A percentile compares a stretch with the other conserved stretches of the same genome.
Conservation (phyloP, 2,888 invertebrate species). For the Drosophila antonietae region DNA sequence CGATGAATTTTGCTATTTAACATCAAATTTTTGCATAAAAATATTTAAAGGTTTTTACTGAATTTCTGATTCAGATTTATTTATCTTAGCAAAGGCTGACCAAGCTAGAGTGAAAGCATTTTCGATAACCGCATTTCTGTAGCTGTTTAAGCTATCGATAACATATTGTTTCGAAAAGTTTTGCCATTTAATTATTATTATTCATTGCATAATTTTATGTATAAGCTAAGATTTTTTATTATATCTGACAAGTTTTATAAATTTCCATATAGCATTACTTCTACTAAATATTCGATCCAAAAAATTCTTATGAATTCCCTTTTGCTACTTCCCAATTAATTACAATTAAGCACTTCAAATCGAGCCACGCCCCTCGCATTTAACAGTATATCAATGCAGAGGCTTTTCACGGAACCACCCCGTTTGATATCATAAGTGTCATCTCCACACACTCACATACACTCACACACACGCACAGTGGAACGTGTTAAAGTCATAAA, state of each 20-base stretch:
- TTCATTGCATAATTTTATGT: too few species aligned
- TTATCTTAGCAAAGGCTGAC: too few species aligned
- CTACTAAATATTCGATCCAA: background rate
- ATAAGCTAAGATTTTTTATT: background rate
- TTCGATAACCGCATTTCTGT: too few species aligned
- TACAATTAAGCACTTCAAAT: conserved; percentile 25
- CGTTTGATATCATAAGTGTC: conserved; percentile 41
- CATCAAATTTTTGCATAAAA: too few species aligned
- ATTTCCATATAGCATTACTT: background rate
- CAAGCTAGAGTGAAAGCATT: too few species aligned
- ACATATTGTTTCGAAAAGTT: too few species aligned
- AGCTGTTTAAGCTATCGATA: too few species aligned
- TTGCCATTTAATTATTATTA: too few species aligned
- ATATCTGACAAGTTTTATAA: background rate
- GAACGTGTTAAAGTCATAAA: conserved; percentile 82
- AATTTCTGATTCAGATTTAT: too few species aligned
- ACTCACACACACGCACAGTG: conserved; percentile 35
- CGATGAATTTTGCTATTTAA: too few species aligned
- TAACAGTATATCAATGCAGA: conserved; percentile 42
- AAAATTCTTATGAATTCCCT: background rate
- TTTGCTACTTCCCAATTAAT: background rate
- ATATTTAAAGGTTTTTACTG: too few species aligned
- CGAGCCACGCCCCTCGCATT: conserved; percentile 56
- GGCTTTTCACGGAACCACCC: conserved; percentile 20
- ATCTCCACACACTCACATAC: conserved; percentile 46